Base-by-base conservation (phyloP, 2,797 vertebrate genomes). In the Tarsius wallacei region DNA sequence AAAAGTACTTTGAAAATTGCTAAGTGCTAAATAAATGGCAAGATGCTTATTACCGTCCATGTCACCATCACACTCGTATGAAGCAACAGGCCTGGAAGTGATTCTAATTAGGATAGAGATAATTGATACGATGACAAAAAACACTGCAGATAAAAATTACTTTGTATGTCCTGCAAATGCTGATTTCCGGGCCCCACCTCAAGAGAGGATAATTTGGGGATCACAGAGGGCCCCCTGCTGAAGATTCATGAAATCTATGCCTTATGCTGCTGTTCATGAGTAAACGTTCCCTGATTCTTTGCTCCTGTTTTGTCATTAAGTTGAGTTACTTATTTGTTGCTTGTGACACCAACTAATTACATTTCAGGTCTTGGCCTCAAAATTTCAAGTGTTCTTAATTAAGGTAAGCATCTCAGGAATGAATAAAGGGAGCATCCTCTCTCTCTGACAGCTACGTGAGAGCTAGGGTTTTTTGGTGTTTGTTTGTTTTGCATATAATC, bases 161-260 rank as follows among this genome's bases (percentile, higher is more conserved):
- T 8, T 22, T 33, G 13, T 21, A 7, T 55, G 0, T 4, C 19
- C 36, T 73, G 16, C 31, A 51, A 51, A 49, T 66, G 84, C 10
- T 33, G 8, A 17, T 22, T 28, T 77, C 87, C 42, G 63, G 61
- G 53, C 6, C 53, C 12, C 8, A 10, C 49, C 15, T 15, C 33
- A n/a, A 57, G 10, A 42, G 22, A 63, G 33, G 31, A 53, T 71
- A 85, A 64, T 78, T 26, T 1, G 1, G 26, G n/a, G n/a, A 36
- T 73, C 28, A 10, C 33, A 11, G 0, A 36, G n/a, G 19, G n/a
- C 22, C 4, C 3, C 1, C 14, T n/a, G 11, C n/a, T 71, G 31
- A 64, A 76, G 68, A 10, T 33, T 31, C 80, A 28, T 87, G 17
- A 71, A 17, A 68, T 28, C 21, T 9, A 8, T 33, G 5, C 22